Conservation (phyloP, 2,888 invertebrate genomes). For the Bombylius major region DNA sequence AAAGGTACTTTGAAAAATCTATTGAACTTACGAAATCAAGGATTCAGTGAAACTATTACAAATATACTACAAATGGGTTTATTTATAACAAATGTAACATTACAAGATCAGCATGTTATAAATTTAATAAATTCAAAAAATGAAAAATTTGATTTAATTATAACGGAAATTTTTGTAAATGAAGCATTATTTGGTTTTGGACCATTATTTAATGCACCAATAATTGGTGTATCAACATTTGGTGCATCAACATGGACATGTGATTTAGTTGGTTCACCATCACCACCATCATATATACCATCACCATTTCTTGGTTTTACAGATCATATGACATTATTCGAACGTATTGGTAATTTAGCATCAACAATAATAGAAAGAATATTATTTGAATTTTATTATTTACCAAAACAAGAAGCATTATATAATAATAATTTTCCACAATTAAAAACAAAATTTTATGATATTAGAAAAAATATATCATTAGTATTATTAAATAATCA, state of each 20-base stretch:
- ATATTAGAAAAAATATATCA: constrained; percentile 24
- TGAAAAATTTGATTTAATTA: constrained; percentile 31
- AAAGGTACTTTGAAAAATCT: not conserved
- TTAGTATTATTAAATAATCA: constrained; percentile 31
- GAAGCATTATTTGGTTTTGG: constrained; percentile 32
- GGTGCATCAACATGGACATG: constrained; percentile 11
- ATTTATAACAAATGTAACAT: constrained; percentile 17
- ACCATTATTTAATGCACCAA: constrained; percentile 20
- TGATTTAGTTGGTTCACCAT: constrained; percentile 22
- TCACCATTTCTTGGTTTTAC: constrained; percentile 23
- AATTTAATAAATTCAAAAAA: constrained; percentile 25
- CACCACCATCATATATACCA: constrained; percentile 31
- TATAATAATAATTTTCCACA: constrained; percentile 25
- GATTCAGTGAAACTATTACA: not conserved
- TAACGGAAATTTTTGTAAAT: constrained; percentile 31
- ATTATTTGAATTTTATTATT: constrained; percentile 20
- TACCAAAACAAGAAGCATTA: constrained; percentile 26
- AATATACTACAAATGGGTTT: constrained; percentile 19
- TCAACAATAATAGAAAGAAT: constrained; percentile 20
- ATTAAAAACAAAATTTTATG: constrained; percentile 21
- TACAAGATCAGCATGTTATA: constrained; percentile 20
- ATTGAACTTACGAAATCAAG: not conserved
- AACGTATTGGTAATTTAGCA: constrained; percentile 30
- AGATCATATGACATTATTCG: constrained; percentile 29
- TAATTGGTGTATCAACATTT: constrained; percentile 18